phyloP scores from a whole-genome alignment of 2,888 invertebrate species.

The Limnephilus marmoratus region DNA sequence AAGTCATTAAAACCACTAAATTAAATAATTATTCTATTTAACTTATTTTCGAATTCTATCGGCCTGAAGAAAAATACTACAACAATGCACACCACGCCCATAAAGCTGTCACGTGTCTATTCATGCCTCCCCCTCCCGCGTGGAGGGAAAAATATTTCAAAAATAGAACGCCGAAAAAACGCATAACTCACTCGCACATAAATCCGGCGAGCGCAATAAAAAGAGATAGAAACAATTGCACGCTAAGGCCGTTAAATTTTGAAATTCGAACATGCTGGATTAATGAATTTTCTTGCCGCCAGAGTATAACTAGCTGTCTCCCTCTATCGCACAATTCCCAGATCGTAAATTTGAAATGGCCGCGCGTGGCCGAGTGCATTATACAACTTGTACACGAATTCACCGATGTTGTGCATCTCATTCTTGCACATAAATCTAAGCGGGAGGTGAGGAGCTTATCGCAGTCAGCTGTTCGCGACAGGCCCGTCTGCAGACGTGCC shows the following conservation, averaged over 20 bases:
- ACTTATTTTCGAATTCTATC: conserved; percentile 12
- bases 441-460: conserved; percentile 75
- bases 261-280: conserved; percentile 39
- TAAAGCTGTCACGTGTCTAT: conserved; percentile 74
- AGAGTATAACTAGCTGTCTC: conserved; percentile 69
- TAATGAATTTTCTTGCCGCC: conserved; percentile 52
- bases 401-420: conserved; percentile 76
- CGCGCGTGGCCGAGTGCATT: conserved; percentile 79
- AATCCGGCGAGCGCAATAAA: conserved; percentile 55
- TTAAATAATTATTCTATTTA: not conserved
- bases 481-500: conserved; percentile 50
- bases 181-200: conserved; percentile 62
- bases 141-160: conserved; percentile 54
- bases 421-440: conserved; percentile 77
- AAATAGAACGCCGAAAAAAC: conserved; percentile 68
- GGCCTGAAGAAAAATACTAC: conserved; percentile 13
- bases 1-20: not conserved
- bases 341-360: conserved; percentile 80
- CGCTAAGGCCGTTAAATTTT: conserved; percentile 57
- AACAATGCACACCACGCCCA: conserved; percentile 74
- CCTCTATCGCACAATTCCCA: conserved; percentile 79
- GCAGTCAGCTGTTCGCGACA: conserved; percentile 77
- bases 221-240: conserved; percentile 61
- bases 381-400: conserved; percentile 69
- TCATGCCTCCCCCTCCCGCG: conserved; percentile 54